A percentile compares a stretch with the other conserved stretches of the same genome.
Evolutionary conservation across 2,113 vertebrate species (phyloP).

Genomic region (Ornithorhynchus anatinus): DNA sequence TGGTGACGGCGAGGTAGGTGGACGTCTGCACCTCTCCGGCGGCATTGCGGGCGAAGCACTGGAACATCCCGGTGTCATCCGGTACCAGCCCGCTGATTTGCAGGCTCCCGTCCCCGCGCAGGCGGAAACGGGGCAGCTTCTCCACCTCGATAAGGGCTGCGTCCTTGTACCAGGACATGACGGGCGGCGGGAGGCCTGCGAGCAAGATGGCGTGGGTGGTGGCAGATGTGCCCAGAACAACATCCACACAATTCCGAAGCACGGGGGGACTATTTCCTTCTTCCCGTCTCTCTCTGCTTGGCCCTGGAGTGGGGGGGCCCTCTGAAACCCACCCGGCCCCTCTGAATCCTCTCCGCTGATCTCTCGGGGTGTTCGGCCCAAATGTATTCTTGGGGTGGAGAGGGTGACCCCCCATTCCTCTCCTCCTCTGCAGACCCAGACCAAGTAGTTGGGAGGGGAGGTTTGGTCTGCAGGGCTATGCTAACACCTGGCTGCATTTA

Average conservation of each 20-base stretch:
- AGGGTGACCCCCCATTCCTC: too few relatives aligned
- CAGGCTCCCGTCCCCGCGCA: slow-evolving; percentile 83
- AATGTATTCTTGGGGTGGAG: too few relatives aligned
- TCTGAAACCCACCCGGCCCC: too few relatives aligned
- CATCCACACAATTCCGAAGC: neutral
- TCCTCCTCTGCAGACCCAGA: too few relatives aligned
- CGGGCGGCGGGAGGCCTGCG: slow-evolving; percentile 87
- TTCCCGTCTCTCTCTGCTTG: too few relatives aligned
- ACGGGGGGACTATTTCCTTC: fast-evolving
- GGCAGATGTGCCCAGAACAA: neutral
- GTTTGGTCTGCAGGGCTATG: too few relatives aligned
- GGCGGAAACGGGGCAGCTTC: slow-evolving; percentile 82
- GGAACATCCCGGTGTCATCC: slow-evolving; percentile 95
- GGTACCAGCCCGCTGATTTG: slow-evolving; percentile 92
- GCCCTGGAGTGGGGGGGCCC: too few relatives aligned
- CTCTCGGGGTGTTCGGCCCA: too few relatives aligned
- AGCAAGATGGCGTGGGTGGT: neutral
- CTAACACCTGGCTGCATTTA: too few relatives aligned
- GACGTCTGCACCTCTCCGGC: slow-evolving; percentile 95
- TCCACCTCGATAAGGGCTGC: slow-evolving; percentile 79
- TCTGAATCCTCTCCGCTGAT: too few relatives aligned
- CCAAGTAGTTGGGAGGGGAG: too few relatives aligned
- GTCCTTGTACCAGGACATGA: slow-evolving; percentile 95
- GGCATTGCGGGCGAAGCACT: slow-evolving; percentile 89
- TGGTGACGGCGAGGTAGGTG: slow-evolving; percentile 96